Base-by-base conservation (phyloP, 2,113 vertebrate species). In the Elephantulus edwardii region DNA sequence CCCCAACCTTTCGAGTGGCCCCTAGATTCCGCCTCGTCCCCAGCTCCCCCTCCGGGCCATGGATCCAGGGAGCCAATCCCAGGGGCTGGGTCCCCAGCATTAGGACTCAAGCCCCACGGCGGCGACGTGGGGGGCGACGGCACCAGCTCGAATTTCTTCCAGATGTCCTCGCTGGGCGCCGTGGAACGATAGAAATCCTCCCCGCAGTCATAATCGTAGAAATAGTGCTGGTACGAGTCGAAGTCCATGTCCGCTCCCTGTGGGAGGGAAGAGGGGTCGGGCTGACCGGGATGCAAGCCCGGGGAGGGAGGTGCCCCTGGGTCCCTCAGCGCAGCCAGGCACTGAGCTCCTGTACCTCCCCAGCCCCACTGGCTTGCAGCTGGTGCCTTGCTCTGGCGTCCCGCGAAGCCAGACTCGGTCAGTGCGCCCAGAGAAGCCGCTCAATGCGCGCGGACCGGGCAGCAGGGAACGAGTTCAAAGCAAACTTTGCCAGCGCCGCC, bases 91-190 rank as follows among this genome's bases (percentile, higher is more conserved):
- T 96, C 96, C 78, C 95, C 89, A 35, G 64, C 93, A 68, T 95
- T 97, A 1, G 96, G 96, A 91, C 97, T 96, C 2, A 96, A 94
- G 77, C 96, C 92, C 96, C 98, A 98, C 82, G 97, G 97, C 30
- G 98, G 98, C 42, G 98, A 98, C 96, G 98, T 96, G 94, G 98
- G 98, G 76, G 98, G 98, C 77, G 98, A 99, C 94, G 98, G 98
- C 56, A 99, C 97, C 96, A 99, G 97, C 97, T 99, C 98, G 96
- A 99, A 99, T 98, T 99, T 99, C 98, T 99, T 99, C 99, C 99
- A 99, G 95, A 99, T 99, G 95, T 99, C 98, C 96, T 99, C 99
- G 89, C 99, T 99, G 62, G 99, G 99, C 3, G 98, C 98, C 38
- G 98, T 99, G 83, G 98, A 99, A 90, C 98, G 98, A 95, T 98